Percentiles rank a stretch among this genome's conserved stretches.
Conservation (phyloP, 2,113 vertebrate species). For the Notothenia coriiceps region DNA sequence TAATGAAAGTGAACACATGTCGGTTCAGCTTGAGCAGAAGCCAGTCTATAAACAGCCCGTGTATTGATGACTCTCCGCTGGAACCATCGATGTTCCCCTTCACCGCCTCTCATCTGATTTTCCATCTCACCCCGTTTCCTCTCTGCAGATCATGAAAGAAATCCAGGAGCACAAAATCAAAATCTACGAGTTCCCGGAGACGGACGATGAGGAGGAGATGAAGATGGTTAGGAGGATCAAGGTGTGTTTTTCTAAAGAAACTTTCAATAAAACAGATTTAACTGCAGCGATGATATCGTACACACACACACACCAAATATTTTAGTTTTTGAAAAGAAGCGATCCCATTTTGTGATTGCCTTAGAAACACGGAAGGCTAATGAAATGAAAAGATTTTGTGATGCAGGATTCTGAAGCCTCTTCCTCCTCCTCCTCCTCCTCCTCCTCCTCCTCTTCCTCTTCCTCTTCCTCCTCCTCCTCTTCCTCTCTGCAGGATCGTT, state of each 20-base stretch:
- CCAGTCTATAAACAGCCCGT: not conserved
- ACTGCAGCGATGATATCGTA: too few species aligned
- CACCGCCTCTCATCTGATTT: constrained; percentile 1
- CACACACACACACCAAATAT: not conserved
- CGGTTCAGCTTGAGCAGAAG: too few species aligned
- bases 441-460: constrained; percentile 9
- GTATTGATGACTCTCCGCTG: not conserved
- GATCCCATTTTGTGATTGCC: too few species aligned
- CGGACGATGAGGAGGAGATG: constrained; percentile 96
- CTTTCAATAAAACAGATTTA: too few species aligned
- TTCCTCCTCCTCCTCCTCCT: not conserved
- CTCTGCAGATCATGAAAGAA: constrained; percentile 94
- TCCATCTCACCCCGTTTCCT: not conserved
- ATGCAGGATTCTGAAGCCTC: too few species aligned
- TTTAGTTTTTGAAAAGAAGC: too few species aligned
- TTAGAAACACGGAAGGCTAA: too few species aligned
- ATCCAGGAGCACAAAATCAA: constrained; percentile 98
- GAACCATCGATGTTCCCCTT: constrained; percentile 13
- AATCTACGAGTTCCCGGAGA: constrained; percentile 97
- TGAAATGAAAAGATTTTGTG: too few species aligned
- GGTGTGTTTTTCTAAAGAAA: constrained; percentile 73
- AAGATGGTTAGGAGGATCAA: constrained; percentile 95
- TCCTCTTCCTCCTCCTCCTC: not conserved
- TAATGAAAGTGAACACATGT: too few species aligned
- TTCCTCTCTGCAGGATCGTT: constrained; percentile 88